phyloP scores from a whole-genome alignment of 2,797 vertebrate genomes.

The Microctenopoma stevenorrisi region DNA sequence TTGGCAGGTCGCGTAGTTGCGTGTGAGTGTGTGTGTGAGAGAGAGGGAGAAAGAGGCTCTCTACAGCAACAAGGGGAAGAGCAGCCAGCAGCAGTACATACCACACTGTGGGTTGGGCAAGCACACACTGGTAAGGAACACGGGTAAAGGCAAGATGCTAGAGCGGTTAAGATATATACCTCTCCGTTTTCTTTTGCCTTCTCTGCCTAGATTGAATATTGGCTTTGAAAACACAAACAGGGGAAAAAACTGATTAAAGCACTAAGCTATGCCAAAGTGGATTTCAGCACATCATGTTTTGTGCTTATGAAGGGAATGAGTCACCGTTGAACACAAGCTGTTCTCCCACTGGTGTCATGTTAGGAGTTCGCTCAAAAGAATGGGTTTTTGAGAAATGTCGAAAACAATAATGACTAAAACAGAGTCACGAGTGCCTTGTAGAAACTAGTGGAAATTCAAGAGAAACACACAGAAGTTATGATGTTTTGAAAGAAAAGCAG shows the following conservation, averaged over 20 bases:
- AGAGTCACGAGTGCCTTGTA: constrained; percentile 12
- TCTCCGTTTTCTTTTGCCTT: constrained; percentile 27
- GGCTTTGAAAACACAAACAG: constrained; percentile 40
- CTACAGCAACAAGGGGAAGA: constrained; percentile 49
- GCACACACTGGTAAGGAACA: constrained; percentile 32
- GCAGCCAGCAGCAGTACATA: constrained; percentile 47
- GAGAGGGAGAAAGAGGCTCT: constrained; percentile 41
- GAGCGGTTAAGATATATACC: constrained; percentile 32
- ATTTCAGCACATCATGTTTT: constrained; percentile 57
- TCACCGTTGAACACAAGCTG: constrained; percentile 70
- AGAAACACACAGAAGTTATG: not conserved
- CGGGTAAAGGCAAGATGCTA: constrained; percentile 27
- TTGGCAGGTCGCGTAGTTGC: constrained; percentile 49
- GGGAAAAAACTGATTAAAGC: constrained; percentile 35
- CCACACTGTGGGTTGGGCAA: constrained; percentile 44
- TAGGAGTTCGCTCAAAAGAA: constrained; percentile 35
- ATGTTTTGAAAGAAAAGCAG: too few species aligned
- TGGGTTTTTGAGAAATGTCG: constrained; percentile 9
- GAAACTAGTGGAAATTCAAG: constrained; percentile 4
- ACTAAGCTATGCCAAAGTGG: constrained; percentile 45
- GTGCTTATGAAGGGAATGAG: constrained; percentile 68
- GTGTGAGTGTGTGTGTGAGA: not conserved
- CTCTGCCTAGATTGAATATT: constrained; percentile 34
- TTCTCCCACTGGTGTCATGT: constrained; percentile 59
- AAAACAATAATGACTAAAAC: constrained; percentile 44